Evolutionary conservation across 2,797 vertebrate species (phyloP).

Genomic region (Acanthurus lineatus): DNA sequence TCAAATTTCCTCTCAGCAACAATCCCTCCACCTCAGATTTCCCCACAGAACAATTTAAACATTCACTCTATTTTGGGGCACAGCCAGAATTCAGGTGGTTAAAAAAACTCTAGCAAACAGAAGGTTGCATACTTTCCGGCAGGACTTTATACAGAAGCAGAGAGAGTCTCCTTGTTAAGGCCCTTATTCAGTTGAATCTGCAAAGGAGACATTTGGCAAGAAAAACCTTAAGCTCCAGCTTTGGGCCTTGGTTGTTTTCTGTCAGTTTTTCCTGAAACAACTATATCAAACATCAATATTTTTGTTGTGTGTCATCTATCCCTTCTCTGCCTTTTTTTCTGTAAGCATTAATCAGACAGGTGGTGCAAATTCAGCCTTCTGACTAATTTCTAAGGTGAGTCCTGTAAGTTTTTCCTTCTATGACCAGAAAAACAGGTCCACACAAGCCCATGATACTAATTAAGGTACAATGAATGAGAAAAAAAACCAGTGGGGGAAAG

Average conservation of each 20-base stretch:
- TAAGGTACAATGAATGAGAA: background rate
- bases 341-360: conserved; percentile 5
- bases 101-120: conserved; percentile 70
- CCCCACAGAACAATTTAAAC: conserved; percentile 71
- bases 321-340: background rate
- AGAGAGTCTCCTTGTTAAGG: conserved; percentile 65
- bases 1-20: conserved; percentile 43
- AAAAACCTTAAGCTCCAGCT: conserved; percentile 12
- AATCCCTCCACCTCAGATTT: conserved; percentile 44
- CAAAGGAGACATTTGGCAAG: conserved; percentile 48
- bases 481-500: background rate
- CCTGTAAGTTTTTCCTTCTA: background rate
- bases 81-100: conserved; percentile 67
- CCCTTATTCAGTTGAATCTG: conserved; percentile 46
- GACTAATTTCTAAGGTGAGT: background rate
- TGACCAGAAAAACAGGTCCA: background rate
- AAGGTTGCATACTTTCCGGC: conserved; percentile 63
- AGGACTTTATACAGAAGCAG: conserved; percentile 50
- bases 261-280: background rate
- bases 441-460: background rate
- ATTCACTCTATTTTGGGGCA: conserved; percentile 71
- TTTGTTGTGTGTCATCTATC: conserved; percentile 33
- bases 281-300: conserved; percentile 12
- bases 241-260: conserved; percentile 24
- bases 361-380: background rate